Evolutionary conservation across 2,113 vertebrate species (phyloP).

Genomic region (Proteles cristata): DNA sequence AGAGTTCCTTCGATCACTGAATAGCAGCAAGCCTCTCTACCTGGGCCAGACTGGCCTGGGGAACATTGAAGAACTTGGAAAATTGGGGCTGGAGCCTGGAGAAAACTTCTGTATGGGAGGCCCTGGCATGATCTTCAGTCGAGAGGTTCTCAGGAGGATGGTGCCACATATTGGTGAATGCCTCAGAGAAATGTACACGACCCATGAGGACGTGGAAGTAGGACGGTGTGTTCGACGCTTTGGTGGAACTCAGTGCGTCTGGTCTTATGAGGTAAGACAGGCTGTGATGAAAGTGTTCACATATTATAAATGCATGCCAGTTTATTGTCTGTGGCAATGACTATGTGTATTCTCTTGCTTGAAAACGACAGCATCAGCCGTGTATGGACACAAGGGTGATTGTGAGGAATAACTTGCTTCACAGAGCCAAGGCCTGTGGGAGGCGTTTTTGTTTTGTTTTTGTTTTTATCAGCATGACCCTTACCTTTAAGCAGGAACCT

Average conservation of each 20-base stretch:
- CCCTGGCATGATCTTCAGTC: slow-evolving; percentile 90
- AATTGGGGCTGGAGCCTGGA: slow-evolving; percentile 88
- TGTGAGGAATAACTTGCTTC: neutral
- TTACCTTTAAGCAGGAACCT: neutral
- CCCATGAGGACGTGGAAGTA: slow-evolving; percentile 90
- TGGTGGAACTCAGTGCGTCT: slow-evolving; percentile 90
- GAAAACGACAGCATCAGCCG: neutral
- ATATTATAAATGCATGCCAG: neutral
- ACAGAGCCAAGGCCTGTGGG: neutral
- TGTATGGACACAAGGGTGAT: neutral
- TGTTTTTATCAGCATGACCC: neutral
- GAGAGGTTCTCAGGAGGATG: slow-evolving; percentile 90
- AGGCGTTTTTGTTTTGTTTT: neutral
- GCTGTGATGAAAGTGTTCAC: neutral
- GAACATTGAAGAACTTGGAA: slow-evolving; percentile 88
- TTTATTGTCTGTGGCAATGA: neutral
- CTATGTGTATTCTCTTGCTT: slow-evolving; percentile 7
- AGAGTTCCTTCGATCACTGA: slow-evolving; percentile 95
- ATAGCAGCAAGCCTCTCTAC: slow-evolving; percentile 96
- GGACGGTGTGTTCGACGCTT: slow-evolving; percentile 90
- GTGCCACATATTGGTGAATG: slow-evolving; percentile 90
- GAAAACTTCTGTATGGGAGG: slow-evolving; percentile 93
- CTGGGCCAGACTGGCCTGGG: slow-evolving; percentile 90
- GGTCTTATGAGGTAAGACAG: slow-evolving; percentile 91
- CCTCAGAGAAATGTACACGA: slow-evolving; percentile 90